phyloP scores from a whole-genome alignment of 2,113 vertebrate genomes.

The Cranoglanis bouderius region DNA sequence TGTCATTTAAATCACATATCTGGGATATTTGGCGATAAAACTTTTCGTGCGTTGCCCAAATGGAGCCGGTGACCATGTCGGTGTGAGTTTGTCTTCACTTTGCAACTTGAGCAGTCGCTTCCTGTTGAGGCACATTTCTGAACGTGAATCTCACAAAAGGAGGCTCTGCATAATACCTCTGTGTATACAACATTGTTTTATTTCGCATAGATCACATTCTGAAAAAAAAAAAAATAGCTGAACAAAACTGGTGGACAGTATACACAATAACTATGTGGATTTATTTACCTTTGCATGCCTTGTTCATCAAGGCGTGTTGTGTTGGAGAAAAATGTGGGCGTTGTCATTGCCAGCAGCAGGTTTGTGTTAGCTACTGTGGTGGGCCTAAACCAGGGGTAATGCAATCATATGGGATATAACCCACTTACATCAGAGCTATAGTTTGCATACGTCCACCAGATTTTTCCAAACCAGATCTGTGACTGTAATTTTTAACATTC shows the following conservation, averaged over 20 bases:
- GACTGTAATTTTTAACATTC: neutral
- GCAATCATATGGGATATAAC: neutral
- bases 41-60: too few species aligned
- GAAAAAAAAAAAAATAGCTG: neutral
- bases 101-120: slow-evolving; percentile 36
- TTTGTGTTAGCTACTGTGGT: neutral
- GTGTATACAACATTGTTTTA: neutral
- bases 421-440: neutral
- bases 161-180: neutral
- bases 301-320: neutral
- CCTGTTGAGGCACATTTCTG: slow-evolving; percentile 37
- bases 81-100: slow-evolving; percentile 34
- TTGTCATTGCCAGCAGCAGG: slow-evolving; percentile 30
- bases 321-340: slow-evolving; percentile 46
- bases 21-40: too few species aligned
- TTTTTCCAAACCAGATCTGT: neutral
- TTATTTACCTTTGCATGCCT: neutral
- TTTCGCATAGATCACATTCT: neutral
- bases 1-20: neutral
- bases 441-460: neutral
- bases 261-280: neutral
- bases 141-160: neutral
- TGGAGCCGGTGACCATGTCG: neutral
- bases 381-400: neutral
- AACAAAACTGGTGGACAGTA: neutral